Evolutionary conservation across 1,140 invertebrate species (phyloP).

Genomic region (Drosophila persimilis): DNA sequence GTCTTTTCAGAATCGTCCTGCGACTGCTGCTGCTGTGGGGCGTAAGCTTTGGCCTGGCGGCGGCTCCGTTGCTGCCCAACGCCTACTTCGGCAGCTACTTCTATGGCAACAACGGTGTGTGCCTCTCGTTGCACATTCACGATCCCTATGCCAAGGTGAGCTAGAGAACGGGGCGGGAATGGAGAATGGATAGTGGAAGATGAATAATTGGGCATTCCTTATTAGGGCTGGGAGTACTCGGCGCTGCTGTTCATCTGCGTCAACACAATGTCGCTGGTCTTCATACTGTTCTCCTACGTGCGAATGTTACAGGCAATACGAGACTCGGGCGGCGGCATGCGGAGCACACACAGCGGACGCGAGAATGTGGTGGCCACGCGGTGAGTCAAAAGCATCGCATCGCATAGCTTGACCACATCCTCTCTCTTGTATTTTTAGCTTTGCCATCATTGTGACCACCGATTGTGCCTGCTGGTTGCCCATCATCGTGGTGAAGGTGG

Average conservation of each 20-base stretch:
- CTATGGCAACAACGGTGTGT: constrained; percentile 86
- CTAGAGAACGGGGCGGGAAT: constrained; percentile 6
- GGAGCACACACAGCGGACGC: constrained; percentile 85
- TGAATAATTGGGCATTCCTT: neutral
- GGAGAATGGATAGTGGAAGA: too few species aligned
- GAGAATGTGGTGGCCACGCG: constrained; percentile 83
- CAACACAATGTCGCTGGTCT: constrained; percentile 85
- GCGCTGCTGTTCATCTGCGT: constrained; percentile 85
- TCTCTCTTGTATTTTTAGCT: constrained; percentile 68
- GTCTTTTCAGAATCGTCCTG: constrained; percentile 68
- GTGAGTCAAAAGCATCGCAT: constrained; percentile 29
- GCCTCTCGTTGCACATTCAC: constrained; percentile 87
- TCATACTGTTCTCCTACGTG: constrained; percentile 85
- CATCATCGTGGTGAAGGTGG: constrained; percentile 85
- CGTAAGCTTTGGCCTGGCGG: constrained; percentile 83
- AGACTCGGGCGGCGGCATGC: constrained; percentile 84
- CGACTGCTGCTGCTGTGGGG: constrained; percentile 85
- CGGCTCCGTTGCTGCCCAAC: constrained; percentile 83
- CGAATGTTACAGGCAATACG: constrained; percentile 86
- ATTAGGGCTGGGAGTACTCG: constrained; percentile 87
- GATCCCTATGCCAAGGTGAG: constrained; percentile 85
- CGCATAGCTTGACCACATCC: neutral
- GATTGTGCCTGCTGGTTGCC: constrained; percentile 88
- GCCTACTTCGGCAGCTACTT: constrained; percentile 85
- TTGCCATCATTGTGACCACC: constrained; percentile 85